Base-by-base conservation (phyloP, 2,888 invertebrate genomes). In the Drosophila kanekoi region DNA sequence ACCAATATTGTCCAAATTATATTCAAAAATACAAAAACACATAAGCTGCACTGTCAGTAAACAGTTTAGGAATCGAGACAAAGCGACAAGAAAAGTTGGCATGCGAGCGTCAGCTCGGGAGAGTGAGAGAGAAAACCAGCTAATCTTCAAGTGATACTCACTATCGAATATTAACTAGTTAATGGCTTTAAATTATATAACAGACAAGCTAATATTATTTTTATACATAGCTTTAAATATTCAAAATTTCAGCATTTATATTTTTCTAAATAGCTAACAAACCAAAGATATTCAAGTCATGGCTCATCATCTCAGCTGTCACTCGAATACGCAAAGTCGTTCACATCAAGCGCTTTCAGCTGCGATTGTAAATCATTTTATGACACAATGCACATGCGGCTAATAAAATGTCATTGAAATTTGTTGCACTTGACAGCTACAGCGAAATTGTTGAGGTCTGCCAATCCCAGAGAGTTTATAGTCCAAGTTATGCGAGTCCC, bases 301-400 rank as follows among this genome's bases (percentile, higher is more conserved):
- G 14, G 35, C 10, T 56, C n/a, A 44, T 38, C 5, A 52, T 40
- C 8, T 45, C 13, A 33, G 59, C 16, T 28, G 41, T 16, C 43
- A 43, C 14, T 44, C n/a, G 16, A 45, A 11, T 11, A 47, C 20
- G 9, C 14, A 28, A 40, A 48, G 16, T 14, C 4, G 9, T n/a
- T 18, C 38, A 43, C 43, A 58, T 61, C 37, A 11, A 51, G 32
- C 38, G 37, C 43, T 56, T 59, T 23, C 40, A 44, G 60, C 48
- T 38, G 32, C 45, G 62, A 59, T 64, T 76, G 67, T 72, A 68
- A 77, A 69, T 68, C 54, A 41, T 69, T 87, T 84, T 66, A 80
- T 62, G 66, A 54, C 57, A 40, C 45, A 58, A 32, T 48, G 62
- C 64, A 75, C 57, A 54, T 70, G 66, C 40, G 32, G 62, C 67